Conservation (phyloP, 2,113 vertebrate genomes). For the Amia ocellicauda region DNA sequence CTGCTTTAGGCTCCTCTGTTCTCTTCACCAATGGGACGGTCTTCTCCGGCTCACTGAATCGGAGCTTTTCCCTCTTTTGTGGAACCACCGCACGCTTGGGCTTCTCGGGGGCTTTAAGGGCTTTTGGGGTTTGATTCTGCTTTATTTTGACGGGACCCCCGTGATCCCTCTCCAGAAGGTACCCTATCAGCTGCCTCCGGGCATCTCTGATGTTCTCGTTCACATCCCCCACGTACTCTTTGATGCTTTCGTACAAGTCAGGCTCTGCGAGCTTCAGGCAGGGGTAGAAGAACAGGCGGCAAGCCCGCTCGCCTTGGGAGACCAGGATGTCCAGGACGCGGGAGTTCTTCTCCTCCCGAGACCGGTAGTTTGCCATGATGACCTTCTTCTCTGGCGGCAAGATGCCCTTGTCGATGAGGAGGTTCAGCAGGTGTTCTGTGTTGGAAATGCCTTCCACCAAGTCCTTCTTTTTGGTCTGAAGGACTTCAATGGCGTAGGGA, state of each 20-base stretch:
- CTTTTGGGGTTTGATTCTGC: background rate
- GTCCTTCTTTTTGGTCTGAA: conserved; percentile 64
- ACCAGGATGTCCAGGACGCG: conserved; percentile 64
- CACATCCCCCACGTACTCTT: conserved; percentile 53
- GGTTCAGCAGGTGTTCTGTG: conserved; percentile 64
- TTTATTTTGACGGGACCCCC: conserved; percentile 29
- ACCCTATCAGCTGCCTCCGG: conserved; percentile 70
- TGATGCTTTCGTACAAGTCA: conserved; percentile 62
- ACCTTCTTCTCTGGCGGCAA: conserved; percentile 59
- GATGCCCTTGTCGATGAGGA: conserved; percentile 59
- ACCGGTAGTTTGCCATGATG: conserved; percentile 59
- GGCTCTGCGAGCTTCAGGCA: conserved; percentile 74
- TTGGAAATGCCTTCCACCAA: conserved; percentile 60
- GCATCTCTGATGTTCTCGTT: conserved; percentile 60
- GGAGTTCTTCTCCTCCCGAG: conserved; percentile 61
- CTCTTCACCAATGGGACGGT: conserved; percentile 4
- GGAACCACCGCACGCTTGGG: background rate
- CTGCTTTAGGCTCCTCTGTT: conserved; percentile 24
- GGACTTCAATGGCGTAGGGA: conserved; percentile 62
- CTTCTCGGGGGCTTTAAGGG: conserved; percentile 13
- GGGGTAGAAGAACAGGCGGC: conserved; percentile 74
- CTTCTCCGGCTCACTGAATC: conserved; percentile 19
- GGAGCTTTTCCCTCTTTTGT: conserved; percentile 13
- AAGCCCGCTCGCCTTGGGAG: conserved; percentile 72
- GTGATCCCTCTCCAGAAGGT: conserved; percentile 69